Conservation (phyloP, 2,113 vertebrate species). For the Psittacula cyanocephala region DNA sequence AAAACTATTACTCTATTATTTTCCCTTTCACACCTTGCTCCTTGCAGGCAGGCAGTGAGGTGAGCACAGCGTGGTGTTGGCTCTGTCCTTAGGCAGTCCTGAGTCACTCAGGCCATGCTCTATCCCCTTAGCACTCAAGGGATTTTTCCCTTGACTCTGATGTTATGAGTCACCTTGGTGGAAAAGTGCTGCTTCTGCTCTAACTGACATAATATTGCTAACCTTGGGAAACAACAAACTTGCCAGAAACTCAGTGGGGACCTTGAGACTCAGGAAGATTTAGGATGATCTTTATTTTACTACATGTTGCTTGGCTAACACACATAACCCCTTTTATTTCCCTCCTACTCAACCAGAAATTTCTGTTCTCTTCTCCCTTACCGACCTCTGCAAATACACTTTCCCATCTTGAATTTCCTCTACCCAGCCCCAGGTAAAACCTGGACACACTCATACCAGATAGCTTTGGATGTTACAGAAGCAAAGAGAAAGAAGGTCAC, state of each 20-base stretch:
- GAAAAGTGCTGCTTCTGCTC: not conserved
- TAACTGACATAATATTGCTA: not conserved
- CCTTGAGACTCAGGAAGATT: not conserved
- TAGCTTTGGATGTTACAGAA: not conserved
- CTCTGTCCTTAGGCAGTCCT: slow-evolving; percentile 29
- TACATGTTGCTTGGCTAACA: not conserved
- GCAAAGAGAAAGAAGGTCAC: not conserved
- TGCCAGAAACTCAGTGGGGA: not conserved
- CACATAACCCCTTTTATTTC: not conserved
- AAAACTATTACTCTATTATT: not conserved
- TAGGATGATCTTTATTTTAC: not conserved
- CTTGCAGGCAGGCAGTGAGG: not conserved
- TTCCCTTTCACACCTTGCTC: not conserved
- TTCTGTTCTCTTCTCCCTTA: not conserved
- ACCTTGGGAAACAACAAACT: not conserved
- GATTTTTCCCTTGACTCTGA: slow-evolving; percentile 5
- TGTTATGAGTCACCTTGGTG: not conserved
- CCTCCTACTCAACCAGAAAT: not conserved
- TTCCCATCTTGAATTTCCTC: not conserved
- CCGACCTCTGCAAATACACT: not conserved
- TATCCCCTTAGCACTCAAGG: slow-evolving; percentile 19
- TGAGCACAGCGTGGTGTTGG: not conserved
- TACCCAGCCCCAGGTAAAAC: not conserved
- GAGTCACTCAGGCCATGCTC: slow-evolving; percentile 44
- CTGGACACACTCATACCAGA: not conserved